These are phyloP conservation scores for Rosalia funebris DNA, from an alignment of 2,888 invertebrate species.

Conservation along the genomic window DNA sequence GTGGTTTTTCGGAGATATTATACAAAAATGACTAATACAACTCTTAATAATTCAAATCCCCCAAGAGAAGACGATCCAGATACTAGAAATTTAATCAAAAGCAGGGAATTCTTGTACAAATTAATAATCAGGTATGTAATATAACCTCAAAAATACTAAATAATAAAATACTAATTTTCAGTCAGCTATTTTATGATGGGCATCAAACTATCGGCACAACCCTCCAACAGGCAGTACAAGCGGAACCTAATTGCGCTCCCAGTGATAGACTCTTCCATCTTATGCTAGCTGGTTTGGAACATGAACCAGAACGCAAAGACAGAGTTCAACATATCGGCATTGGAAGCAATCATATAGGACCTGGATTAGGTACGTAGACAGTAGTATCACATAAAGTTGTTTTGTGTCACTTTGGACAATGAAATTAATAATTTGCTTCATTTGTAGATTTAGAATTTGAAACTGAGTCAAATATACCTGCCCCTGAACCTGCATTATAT, in stretches of 20 bases:
- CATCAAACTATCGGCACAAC: slow-evolving; percentile 91
- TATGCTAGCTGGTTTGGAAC: slow-evolving; percentile 84
- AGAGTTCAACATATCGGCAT: slow-evolving; percentile 69
- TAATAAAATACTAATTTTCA: slow-evolving; percentile 61
- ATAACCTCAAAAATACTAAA: slow-evolving; percentile 15
- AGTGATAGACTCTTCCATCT: slow-evolving; percentile 92
- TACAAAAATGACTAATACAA: slow-evolving; percentile 31
- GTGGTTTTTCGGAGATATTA: no score
- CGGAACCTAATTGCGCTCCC: slow-evolving; percentile 94
- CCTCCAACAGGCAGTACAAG: slow-evolving; percentile 84
- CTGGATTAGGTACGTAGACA: slow-evolving; percentile 67
- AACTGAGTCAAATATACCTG: slow-evolving; percentile 90
- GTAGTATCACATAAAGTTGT: no score
- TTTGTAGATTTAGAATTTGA: slow-evolving; percentile 91
- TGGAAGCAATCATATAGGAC: slow-evolving; percentile 72
- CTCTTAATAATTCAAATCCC: slow-evolving; percentile 20
- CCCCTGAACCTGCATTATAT: slow-evolving; percentile 96
- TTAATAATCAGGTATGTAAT: slow-evolving; percentile 85
- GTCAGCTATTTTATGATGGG: slow-evolving; percentile 98
- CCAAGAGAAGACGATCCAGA: slow-evolving; percentile 69
- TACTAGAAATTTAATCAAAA: slow-evolving; percentile 84
- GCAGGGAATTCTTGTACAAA: slow-evolving; percentile 87
- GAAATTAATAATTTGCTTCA: no score
- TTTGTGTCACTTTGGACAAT: no score
- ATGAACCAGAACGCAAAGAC: slow-evolving; percentile 81